Evolutionary conservation across 2,797 vertebrate species (phyloP).

Genomic region (Parotocinclus haroldoi): DNA sequence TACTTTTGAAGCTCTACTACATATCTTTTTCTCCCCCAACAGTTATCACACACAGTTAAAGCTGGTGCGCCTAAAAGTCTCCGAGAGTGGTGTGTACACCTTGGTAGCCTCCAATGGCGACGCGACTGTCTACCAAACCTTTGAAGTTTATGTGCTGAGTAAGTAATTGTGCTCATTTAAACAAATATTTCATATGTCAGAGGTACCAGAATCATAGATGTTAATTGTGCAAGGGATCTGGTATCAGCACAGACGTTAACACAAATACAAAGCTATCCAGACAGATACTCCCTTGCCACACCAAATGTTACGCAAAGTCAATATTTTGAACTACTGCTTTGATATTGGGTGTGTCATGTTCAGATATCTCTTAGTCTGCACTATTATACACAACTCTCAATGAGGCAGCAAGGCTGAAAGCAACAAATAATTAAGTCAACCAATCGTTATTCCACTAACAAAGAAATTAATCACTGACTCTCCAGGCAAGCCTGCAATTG

Average conservation of each 20-base stretch:
- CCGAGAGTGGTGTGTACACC: constrained; percentile 88
- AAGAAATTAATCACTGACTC: constrained; percentile 39
- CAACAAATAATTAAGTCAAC: too few relatives aligned
- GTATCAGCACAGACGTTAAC: too few relatives aligned
- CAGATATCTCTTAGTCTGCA: too few relatives aligned
- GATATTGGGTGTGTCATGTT: too few relatives aligned
- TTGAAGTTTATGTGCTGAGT: constrained; percentile 94
- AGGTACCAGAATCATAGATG: constrained; percentile 5
- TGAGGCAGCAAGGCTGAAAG: too few relatives aligned
- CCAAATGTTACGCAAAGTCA: too few relatives aligned
- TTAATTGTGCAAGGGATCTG: too few relatives aligned
- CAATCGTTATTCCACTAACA: background rate
- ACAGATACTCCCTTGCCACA: too few relatives aligned
- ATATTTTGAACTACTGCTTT: too few relatives aligned
- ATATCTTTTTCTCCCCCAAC: constrained; percentile 1
- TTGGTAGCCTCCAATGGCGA: constrained; percentile 85
- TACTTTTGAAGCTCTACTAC: background rate
- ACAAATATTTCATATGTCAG: background rate
- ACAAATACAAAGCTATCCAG: too few relatives aligned
- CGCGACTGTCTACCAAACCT: constrained; percentile 77
- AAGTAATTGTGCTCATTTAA: constrained; percentile 62
- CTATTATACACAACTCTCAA: too few relatives aligned
- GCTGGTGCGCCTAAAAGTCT: constrained; percentile 87
- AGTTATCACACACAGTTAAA: constrained; percentile 88
- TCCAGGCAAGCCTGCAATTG: constrained; percentile 89